Percentiles rank a stretch among this genome's conserved stretches.
These are phyloP conservation scores for Melangyna quadrimaculata DNA, from an alignment of 2,888 invertebrate species.

Conservation along the genomic window DNA sequence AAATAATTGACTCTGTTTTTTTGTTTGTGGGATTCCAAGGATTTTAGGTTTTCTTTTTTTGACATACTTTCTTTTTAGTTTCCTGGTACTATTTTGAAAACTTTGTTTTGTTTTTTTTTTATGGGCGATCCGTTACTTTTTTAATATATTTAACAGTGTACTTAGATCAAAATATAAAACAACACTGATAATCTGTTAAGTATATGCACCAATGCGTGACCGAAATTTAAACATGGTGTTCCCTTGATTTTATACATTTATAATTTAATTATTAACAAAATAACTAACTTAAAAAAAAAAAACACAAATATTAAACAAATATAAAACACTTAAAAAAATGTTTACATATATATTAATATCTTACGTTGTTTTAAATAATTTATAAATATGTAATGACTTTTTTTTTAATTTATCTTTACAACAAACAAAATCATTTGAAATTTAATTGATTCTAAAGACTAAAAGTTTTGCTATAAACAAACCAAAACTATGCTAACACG, in stretches of 20 bases:
- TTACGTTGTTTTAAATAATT: slow-evolving; percentile 71
- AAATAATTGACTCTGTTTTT: slow-evolving; percentile 15
- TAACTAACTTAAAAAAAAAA: slow-evolving; percentile 52
- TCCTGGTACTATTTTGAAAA: slow-evolving; percentile 12
- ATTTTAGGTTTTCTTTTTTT: slow-evolving; percentile 25
- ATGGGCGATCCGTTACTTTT: not conserved
- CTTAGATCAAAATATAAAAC: slow-evolving; percentile 31
- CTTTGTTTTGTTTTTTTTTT: slow-evolving; percentile 14
- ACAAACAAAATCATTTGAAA: slow-evolving; percentile 62
- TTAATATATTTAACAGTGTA: slow-evolving; percentile 23
- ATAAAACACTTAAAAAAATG: slow-evolving; percentile 51
- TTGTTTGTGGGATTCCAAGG: slow-evolving; percentile 41
- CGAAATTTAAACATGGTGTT: slow-evolving; percentile 56
- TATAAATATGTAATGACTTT: slow-evolving; percentile 21
- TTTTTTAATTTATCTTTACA: slow-evolving; percentile 50
- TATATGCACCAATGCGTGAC: slow-evolving; percentile 69
- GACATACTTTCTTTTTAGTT: slow-evolving; percentile 14
- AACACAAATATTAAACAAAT: slow-evolving; percentile 60
- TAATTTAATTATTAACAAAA: slow-evolving; percentile 38
- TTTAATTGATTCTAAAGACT: slow-evolving; percentile 53
- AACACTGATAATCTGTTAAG: slow-evolving; percentile 27
- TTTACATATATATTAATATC: slow-evolving; percentile 69
- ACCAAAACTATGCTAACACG: slow-evolving; percentile 67
- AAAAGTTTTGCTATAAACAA: slow-evolving; percentile 63
- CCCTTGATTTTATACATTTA: not conserved